Evolutionary conservation across 2,888 invertebrate genomes (phyloP).

Genomic region (Crocallis elinguaria): DNA sequence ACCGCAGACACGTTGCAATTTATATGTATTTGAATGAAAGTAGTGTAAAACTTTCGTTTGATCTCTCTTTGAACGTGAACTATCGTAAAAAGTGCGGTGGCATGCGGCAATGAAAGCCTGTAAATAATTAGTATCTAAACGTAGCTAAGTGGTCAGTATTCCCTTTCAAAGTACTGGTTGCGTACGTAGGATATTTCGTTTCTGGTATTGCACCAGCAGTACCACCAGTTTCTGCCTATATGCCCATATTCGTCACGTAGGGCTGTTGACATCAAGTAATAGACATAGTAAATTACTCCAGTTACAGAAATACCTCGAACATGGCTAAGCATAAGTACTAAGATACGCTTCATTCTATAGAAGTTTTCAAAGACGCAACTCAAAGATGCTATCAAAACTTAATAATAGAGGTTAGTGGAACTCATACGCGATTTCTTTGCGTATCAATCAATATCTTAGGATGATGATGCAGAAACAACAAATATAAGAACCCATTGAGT

Average conservation of each 20-base stretch:
- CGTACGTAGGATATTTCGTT: slow-evolving; percentile 40
- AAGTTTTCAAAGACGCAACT: not conserved
- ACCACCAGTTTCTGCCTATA: slow-evolving; percentile 37
- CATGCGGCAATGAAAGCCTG: slow-evolving; percentile 62
- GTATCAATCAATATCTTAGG: slow-evolving; percentile 36
- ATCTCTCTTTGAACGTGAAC: slow-evolving; percentile 43
- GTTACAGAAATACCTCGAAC: not conserved
- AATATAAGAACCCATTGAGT: slow-evolving; percentile 48
- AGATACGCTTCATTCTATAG: not conserved
- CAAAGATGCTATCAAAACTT: slow-evolving; percentile 2
- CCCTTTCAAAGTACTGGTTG: slow-evolving; percentile 55
- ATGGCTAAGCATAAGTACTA: no score
- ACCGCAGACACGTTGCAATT: slow-evolving; percentile 46
- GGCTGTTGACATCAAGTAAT: slow-evolving; percentile 28
- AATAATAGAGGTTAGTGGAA: slow-evolving; percentile 15
- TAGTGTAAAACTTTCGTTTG: slow-evolving; percentile 52
- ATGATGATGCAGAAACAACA: slow-evolving; percentile 53
- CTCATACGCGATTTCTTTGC: slow-evolving; percentile 19
- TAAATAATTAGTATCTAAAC: slow-evolving; percentile 46
- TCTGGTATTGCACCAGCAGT: slow-evolving; percentile 48
- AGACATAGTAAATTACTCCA: not conserved
- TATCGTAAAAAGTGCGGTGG: slow-evolving; percentile 41
- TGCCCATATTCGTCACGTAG: slow-evolving; percentile 54
- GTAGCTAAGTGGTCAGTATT: slow-evolving; percentile 50
- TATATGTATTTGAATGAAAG: slow-evolving; percentile 57